Evolutionary conservation across 2,113 vertebrate genomes (phyloP).

Genomic region (Alosa alosa): DNA sequence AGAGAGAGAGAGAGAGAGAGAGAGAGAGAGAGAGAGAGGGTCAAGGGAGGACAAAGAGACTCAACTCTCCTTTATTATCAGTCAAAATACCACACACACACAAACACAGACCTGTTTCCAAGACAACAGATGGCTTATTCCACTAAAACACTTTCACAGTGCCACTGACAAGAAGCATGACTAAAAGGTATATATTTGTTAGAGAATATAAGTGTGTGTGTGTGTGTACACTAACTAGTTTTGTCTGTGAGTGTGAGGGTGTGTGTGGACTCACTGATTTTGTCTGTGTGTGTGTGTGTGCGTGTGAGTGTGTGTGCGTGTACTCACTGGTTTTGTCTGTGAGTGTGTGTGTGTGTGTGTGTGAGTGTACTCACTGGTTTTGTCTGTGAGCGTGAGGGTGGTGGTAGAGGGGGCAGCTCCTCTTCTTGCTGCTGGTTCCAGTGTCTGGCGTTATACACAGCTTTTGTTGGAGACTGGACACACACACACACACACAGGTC

Average conservation of each 20-base stretch:
- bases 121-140: no score
- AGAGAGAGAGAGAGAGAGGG: neutral
- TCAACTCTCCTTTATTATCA: no score
- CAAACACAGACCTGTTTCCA: no score
- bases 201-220: neutral
- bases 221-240: no score
- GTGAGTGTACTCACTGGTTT: neutral
- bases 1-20: constrained; percentile 48
- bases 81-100: no score
- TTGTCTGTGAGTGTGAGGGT: no score
- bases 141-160: no score
- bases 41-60: no score
- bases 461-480: constrained; percentile 92
- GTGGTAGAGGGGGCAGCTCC: constrained; percentile 75
- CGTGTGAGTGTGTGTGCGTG: neutral
- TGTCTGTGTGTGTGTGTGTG: neutral
- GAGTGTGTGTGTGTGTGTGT: neutral
- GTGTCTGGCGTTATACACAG: constrained; percentile 97
- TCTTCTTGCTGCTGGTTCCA: constrained; percentile 90
- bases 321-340: no score
- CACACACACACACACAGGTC: constrained; percentile 17
- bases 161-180: no score
- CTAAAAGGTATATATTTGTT: no score
- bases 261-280: no score
- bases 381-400: constrained; percentile 54